Conservation (phyloP, 2,113 vertebrate species). For the Gorsachius goisagi region DNA sequence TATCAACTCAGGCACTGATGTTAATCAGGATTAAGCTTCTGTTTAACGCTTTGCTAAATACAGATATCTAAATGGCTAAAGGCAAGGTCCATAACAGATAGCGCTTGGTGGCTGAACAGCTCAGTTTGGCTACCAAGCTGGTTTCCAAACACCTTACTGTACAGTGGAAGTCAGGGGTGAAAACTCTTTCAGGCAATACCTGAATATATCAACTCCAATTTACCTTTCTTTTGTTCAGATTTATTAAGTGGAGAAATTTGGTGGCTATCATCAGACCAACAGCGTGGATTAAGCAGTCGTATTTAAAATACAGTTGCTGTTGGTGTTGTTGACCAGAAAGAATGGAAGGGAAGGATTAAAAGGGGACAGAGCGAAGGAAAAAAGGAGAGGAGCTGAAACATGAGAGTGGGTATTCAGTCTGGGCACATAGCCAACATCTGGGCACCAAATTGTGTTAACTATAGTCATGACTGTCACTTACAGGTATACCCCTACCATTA, state of each 20-base stretch:
- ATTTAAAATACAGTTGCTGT: neutral
- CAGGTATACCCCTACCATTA: neutral
- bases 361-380: neutral
- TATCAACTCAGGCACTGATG: neutral
- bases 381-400: neutral
- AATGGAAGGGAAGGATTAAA: neutral
- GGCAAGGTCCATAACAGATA: neutral
- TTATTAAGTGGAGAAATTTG: neutral
- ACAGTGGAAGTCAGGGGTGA: neutral
- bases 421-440: neutral
- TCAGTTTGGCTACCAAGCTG: neutral
- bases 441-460: neutral
- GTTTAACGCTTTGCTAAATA: neutral
- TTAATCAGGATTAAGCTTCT: neutral
- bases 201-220: neutral
- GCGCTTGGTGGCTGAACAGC: neutral
- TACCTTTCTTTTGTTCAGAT: neutral
- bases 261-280: neutral
- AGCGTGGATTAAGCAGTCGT: neutral
- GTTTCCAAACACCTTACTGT: neutral
- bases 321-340: neutral
- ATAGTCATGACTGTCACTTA: neutral
- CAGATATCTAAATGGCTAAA: neutral
- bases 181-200: neutral
- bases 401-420: neutral